A percentile compares a stretch with the other conserved stretches of the same genome.
phyloP scores from a whole-genome alignment of 2,888 invertebrate species.

The Diadegma fenestrale region DNA sequence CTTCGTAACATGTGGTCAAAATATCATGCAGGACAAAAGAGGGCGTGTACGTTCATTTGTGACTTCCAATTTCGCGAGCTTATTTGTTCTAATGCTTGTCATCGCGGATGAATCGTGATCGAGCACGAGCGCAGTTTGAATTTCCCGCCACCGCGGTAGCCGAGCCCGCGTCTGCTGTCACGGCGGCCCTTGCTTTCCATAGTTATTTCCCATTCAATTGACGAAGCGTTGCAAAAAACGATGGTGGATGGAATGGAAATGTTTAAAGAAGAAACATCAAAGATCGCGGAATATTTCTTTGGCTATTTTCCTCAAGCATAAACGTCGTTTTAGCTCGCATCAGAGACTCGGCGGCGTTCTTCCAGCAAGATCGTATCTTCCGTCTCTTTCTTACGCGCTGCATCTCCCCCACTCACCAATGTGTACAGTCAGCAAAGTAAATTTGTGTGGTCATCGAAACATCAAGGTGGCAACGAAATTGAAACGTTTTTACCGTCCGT shows the following conservation, averaged over 20 bases:
- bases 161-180: constrained; percentile 9
- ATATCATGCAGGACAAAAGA: too few species aligned
- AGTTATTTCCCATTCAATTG: background rate
- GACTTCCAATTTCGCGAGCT: background rate
- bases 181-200: background rate
- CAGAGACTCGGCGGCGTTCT: background rate
- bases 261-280: background rate
- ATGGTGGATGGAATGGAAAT: background rate
- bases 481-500: background rate
- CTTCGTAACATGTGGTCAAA: too few species aligned
- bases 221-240: background rate
- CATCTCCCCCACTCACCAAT: background rate
- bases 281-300: background rate
- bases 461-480: background rate
- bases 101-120: background rate
- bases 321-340: background rate
- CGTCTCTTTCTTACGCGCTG: background rate
- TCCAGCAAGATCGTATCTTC: background rate
- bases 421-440: background rate
- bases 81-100: too few species aligned
- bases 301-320: background rate
- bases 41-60: too few species aligned
- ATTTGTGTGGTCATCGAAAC: background rate
- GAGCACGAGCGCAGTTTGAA: background rate
- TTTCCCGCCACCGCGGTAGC: background rate